Base-by-base conservation (phyloP, 2,113 vertebrate species). In the Equus quagga region DNA sequence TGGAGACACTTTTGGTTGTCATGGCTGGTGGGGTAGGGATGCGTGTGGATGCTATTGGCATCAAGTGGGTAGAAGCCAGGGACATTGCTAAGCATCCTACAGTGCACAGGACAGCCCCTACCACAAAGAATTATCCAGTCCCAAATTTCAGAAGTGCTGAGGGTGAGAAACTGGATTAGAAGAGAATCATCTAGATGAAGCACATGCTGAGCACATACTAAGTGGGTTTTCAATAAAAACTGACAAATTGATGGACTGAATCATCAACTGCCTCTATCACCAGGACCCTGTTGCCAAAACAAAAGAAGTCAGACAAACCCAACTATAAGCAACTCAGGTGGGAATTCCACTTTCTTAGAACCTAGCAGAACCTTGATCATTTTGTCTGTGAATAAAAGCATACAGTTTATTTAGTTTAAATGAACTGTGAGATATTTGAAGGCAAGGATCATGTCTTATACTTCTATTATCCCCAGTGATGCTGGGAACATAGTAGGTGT, bases 191-290 rank as follows among this genome's bases (percentile, higher is more conserved):
- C 33, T 11, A 24, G 21, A 89, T 28, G 26, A 96, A 83, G 54
- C 10, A 54, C 58, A 72, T 9, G 36, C 73, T 78, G 31, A 92
- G 70, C 67, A 95, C 46, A 83, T 13, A 76, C 8, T 88, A 83
- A 88, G 44, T 41, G 84, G 75, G 28, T 41, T 93, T 92, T 96
- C 70, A 85, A 64, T 92, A 54, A 95, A 95, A 98, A 49, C 41
- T 87, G 88, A 91, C 83, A 95, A 44, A 94, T 1, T 91, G 36
- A 91, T 21, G 65, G 28, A 70, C 21, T 89, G 64, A 96, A 92
- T 36, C 41, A 54, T 89, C 80, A 93, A 80, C 31, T 67, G 36
- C 56, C 51, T 89, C 51, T 24, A 54, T 84, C 92, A 87, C 58
- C 65, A 46, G 13, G 73, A 78, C 49, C 78, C 33, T 94, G 15